Evolutionary conservation across 2,888 invertebrate species (phyloP).

Genomic region (Hololepta plana): DNA sequence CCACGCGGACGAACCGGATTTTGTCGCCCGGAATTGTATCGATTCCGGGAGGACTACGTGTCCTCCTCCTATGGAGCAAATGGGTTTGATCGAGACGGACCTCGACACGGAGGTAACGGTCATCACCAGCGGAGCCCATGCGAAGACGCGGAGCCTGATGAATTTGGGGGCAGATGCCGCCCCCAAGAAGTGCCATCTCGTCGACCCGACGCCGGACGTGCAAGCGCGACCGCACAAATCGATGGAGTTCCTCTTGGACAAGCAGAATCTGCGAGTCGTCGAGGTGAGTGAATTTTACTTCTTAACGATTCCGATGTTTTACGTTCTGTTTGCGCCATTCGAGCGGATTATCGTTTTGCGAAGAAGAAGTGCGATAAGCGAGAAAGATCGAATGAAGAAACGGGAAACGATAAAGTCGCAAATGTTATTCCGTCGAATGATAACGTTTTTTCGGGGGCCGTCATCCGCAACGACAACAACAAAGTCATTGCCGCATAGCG

Average conservation of each 20-base stretch:
- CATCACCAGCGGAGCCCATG: conserved; percentile 28
- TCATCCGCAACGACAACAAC: too few species aligned
- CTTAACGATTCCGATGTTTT: conserved; percentile 2
- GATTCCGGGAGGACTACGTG: conserved; percentile 5
- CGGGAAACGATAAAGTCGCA: too few species aligned
- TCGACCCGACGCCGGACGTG: conserved; percentile 25
- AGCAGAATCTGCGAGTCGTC: conserved; percentile 72
- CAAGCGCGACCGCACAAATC: conserved; percentile 54
- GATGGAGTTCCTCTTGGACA: conserved; percentile 90
- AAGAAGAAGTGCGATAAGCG: too few species aligned
- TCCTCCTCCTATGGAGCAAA: conserved; percentile 34
- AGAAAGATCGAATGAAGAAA: too few species aligned
- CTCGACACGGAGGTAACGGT: conserved; percentile 59
- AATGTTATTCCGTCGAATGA: too few species aligned
- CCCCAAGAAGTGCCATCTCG: conserved; percentile 21
- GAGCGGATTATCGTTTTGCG: too few species aligned
- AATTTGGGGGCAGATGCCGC: conserved; percentile 34
- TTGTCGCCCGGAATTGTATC: conserved; percentile 10
- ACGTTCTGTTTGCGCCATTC: too few species aligned
- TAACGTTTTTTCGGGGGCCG: too few species aligned
- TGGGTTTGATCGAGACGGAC: conserved; percentile 80
- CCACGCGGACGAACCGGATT: conserved; percentile 16
- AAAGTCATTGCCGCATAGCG: too few species aligned
- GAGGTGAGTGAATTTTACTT: conserved; percentile 44
- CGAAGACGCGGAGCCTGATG: conserved; percentile 48